Evolutionary conservation across 2,888 invertebrate genomes (phyloP), one percentile per base, ranked within the genome.

Genomic region (Drosophila fungiperda): DNA sequence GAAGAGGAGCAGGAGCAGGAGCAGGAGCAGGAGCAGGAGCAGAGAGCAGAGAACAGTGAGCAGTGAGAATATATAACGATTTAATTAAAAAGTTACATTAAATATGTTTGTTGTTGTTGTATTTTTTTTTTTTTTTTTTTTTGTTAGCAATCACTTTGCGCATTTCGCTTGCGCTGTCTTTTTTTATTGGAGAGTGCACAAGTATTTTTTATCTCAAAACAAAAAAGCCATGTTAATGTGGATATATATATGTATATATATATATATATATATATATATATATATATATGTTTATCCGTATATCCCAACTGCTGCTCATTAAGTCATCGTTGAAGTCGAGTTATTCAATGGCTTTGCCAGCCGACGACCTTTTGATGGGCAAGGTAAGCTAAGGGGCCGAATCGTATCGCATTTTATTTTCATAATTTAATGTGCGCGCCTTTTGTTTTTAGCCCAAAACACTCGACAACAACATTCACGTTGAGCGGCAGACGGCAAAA

Each of bases 61-160:
- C 54, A 42, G 33, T 64, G 45, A 61, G 57, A 63, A 63, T 71
- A 62, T 71, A 80, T 79, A 87, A 85, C 76, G 88, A 85, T 87
- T 87, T 85, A 85, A 85, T 85, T 85, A 87, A 83, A 85, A 85
- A 85, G 88, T 87, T 87, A 77, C 86, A 85, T 79, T 76, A 87
- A 85, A 87, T 86, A 83, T 75, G 75, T 74, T 64, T 64, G 66
- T 59, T 38, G 45, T 40, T 49, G 17, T 33, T 29, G 29, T 12
- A 33, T 42, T 55, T 62, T 50, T 68, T 20, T 17, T 26, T 26
- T 49, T 49, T 32, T 29, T 17, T 29, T 32, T 42, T 49, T 29
- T 53, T 67, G 11, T 67, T 49, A 64, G 66, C 69, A 73, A 78
- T 66, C 63, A 60, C 65, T 73, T 73, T 53, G 50, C 57, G 38